Evolutionary conservation across 2,113 vertebrate genomes (phyloP).

Genomic region (Ceyx margarethae): DNA sequence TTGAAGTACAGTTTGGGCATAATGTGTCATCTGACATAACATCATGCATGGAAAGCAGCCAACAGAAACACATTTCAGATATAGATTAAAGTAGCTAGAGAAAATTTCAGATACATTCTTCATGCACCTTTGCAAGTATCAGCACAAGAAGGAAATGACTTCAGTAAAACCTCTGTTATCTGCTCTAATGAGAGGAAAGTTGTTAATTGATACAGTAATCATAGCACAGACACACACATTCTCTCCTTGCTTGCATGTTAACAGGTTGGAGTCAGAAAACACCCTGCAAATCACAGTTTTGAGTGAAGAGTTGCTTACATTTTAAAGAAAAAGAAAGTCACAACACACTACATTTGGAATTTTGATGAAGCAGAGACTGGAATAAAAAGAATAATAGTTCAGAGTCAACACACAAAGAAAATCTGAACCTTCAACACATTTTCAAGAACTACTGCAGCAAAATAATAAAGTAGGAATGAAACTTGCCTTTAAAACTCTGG

Average conservation of each 20-base stretch:
- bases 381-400: neutral
- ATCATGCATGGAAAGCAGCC: slow-evolving; percentile 34
- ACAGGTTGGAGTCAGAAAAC: neutral
- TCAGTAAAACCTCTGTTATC: slow-evolving; percentile 8
- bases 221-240: neutral
- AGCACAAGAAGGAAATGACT: slow-evolving; percentile 5
- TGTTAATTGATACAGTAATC: neutral
- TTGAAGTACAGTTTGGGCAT: neutral
- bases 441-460: neutral
- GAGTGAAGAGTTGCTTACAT: neutral
- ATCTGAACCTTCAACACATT: neutral
- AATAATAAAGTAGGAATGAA: neutral
- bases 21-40: slow-evolving; percentile 28
- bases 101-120: neutral
- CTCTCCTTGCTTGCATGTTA: neutral
- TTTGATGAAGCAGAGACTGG: neutral
- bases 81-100: neutral
- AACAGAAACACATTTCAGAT: slow-evolving; percentile 31
- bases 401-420: neutral
- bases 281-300: neutral
- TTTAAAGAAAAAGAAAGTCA: neutral
- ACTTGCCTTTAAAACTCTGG: slow-evolving; percentile 86
- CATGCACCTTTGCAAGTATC: neutral
- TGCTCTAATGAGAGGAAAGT: neutral
- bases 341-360: neutral